phyloP scores from a whole-genome alignment of 2,113 vertebrate species.

The human region GRCh38 chr4:142465001-142465500 shows the following conservation, averaged over 20 bases:
- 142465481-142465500: background rate
- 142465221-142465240: background rate
- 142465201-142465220: background rate
- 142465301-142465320: conserved; percentile 4
- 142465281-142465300: background rate
- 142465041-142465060: background rate
- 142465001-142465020: background rate
- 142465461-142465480: background rate
- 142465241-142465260: background rate
- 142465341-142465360: background rate
- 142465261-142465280: background rate
- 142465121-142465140: background rate
- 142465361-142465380: background rate
- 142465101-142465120: background rate
- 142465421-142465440: background rate
- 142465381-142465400: background rate
- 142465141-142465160: background rate
- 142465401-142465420: background rate
- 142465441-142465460: background rate
- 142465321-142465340: background rate
- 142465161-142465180: background rate
- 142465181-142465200: background rate
- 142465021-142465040: background rate
- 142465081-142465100: background rate
- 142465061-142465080: background rate